Evolutionary conservation across 2,797 vertebrate species (phyloP).

Genomic region (Lacerta agilis): DNA sequence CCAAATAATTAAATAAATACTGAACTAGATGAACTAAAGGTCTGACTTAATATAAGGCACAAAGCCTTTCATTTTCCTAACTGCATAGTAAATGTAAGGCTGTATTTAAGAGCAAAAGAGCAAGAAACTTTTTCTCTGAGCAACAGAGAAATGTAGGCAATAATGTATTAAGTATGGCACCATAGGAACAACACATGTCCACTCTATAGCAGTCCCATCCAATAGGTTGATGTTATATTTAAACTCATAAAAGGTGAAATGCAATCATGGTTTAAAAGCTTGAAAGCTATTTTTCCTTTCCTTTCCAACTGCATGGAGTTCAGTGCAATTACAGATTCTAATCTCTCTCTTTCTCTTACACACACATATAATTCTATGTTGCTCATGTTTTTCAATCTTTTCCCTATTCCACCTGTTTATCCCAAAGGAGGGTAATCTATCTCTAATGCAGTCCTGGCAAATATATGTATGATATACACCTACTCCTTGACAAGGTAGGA

Average conservation of each 20-base stretch:
- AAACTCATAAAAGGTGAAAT: neutral
- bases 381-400: neutral
- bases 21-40: neutral
- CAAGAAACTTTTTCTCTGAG: neutral
- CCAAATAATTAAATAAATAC: neutral
- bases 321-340: neutral
- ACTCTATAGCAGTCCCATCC: neutral
- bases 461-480: neutral
- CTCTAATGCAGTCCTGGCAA: neutral
- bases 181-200: neutral
- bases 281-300: neutral
- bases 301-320: neutral
- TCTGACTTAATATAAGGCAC: too few species aligned
- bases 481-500: neutral
- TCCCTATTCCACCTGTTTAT: neutral
- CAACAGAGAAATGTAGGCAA: neutral
- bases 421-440: neutral
- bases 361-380: neutral
- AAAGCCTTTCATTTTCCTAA: neutral
- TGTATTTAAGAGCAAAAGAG: neutral
- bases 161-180: neutral
- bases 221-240: neutral
- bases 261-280: neutral
- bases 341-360: neutral
- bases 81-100: neutral